Percentiles rank a stretch among this genome's conserved stretches.
Evolutionary conservation across 2,113 vertebrate species (phyloP).

Genomic region (Plectropomus leopardus): DNA sequence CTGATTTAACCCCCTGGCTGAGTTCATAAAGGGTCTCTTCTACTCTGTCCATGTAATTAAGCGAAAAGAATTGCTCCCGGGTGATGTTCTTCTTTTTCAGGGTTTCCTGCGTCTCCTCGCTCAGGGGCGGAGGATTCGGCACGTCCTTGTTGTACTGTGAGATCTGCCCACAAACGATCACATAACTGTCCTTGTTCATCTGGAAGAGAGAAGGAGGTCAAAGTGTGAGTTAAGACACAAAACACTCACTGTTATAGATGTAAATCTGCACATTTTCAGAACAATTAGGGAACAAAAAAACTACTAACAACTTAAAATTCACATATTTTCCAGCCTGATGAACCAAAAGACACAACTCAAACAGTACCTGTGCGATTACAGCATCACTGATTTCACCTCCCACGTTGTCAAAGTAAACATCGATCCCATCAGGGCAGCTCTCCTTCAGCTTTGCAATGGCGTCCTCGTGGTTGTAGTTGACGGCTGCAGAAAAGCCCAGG

Average conservation of each 20-base stretch:
- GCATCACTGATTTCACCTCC: constrained; percentile 92
- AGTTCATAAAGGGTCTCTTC: constrained; percentile 88
- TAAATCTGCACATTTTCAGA: background rate
- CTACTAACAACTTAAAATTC: no score
- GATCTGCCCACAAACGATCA: constrained; percentile 96
- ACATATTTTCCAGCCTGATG: no score
- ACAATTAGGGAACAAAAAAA: background rate
- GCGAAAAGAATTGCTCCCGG: constrained; percentile 91
- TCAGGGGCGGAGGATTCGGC: constrained; percentile 92
- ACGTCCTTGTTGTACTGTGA: constrained; percentile 97
- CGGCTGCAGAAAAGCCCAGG: constrained; percentile 90
- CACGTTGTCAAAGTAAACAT: constrained; percentile 97
- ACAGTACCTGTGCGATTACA: constrained; percentile 87
- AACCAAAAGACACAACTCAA: background rate
- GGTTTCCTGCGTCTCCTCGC: constrained; percentile 82
- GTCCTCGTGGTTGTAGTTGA: constrained; percentile 91
- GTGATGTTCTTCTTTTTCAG: constrained; percentile 87
- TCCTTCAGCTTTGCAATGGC: constrained; percentile 85
- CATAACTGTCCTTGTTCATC: constrained; percentile 93
- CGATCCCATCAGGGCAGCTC: constrained; percentile 90
- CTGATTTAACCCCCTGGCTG: constrained; percentile 89
- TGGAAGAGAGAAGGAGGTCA: constrained; percentile 28
- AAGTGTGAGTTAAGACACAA: background rate
- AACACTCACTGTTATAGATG: background rate
- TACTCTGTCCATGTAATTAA: constrained; percentile 88